These are phyloP conservation scores for Hippotragus niger DNA, from an alignment of 2,113 vertebrate species.

Conservation along the genomic window DNA sequence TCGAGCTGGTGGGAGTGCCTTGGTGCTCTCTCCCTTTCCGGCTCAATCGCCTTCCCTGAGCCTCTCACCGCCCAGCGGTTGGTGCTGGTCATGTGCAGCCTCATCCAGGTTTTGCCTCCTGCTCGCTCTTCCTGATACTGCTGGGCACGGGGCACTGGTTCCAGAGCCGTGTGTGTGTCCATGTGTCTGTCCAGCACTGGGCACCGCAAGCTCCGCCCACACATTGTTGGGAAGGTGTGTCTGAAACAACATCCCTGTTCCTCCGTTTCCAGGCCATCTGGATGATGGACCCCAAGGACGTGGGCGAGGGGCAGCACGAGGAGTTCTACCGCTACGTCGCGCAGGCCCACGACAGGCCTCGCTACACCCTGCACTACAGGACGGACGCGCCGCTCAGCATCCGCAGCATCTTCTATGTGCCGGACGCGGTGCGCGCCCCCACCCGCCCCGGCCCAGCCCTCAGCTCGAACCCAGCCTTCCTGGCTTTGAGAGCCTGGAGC, in stretches of 20 bases:
- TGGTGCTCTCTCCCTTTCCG: neutral
- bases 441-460: neutral
- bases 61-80: accelerated
- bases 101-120: neutral
- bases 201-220: accelerated
- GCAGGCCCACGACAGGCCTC: conserved; percentile 91
- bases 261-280: conserved; percentile 88
- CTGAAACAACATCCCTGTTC: accelerated
- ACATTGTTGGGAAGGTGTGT: accelerated
- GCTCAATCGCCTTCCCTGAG: accelerated
- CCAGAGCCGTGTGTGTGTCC: neutral
- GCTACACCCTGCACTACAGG: conserved; percentile 94
- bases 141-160: neutral
- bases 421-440: conserved; percentile 82
- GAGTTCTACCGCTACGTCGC: conserved; percentile 95
- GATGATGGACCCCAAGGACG: conserved; percentile 95
- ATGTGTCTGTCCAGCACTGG: neutral
- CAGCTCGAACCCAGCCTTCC: accelerated
- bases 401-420: conserved; percentile 96
- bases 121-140: neutral
- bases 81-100: neutral
- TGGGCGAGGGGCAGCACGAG: conserved; percentile 92
- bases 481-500: neutral
- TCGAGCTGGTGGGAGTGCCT: neutral
- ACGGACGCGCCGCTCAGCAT: conserved; percentile 95